Conservation (phyloP, 2,888 invertebrate species). For the Cyclophora punctaria region DNA sequence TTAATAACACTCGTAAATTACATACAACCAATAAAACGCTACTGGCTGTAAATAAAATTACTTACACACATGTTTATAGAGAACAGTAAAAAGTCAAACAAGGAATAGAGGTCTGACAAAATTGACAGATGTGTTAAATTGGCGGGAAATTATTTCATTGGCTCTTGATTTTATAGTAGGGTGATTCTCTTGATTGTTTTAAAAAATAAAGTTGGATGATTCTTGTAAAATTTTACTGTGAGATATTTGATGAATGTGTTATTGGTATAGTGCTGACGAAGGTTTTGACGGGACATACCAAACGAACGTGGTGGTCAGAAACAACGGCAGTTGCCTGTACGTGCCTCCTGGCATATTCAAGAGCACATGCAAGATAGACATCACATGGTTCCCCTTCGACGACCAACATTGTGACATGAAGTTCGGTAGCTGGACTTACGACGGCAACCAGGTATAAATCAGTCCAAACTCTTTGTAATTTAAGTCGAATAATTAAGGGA, state of each 20-base stretch:
- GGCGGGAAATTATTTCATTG: too few relatives aligned
- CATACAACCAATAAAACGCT: too few relatives aligned
- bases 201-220: not conserved
- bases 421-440: slow-evolving; percentile 99
- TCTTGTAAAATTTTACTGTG: slow-evolving; percentile 3
- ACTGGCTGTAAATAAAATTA: too few relatives aligned
- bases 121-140: too few relatives aligned
- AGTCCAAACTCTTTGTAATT: too few relatives aligned
- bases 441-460: slow-evolving; percentile 91
- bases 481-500: too few relatives aligned
- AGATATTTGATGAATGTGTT: slow-evolving; percentile 37
- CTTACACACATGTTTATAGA: too few relatives aligned
- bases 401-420: slow-evolving; percentile 99
- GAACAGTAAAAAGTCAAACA: too few relatives aligned
- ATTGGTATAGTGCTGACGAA: slow-evolving; percentile 94
- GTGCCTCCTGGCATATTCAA: slow-evolving; percentile 99
- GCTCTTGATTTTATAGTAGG: too few relatives aligned
- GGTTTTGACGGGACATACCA: slow-evolving; percentile 99
- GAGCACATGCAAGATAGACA: slow-evolving; percentile 99
- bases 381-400: slow-evolving; percentile 99
- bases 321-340: slow-evolving; percentile 99
- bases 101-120: too few relatives aligned
- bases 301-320: slow-evolving; percentile 99
- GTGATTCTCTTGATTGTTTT: not conserved
- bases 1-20: slow-evolving; percentile 8